Conservation (phyloP, 2,888 invertebrate genomes). For the Tenthredo mesomela region DNA sequence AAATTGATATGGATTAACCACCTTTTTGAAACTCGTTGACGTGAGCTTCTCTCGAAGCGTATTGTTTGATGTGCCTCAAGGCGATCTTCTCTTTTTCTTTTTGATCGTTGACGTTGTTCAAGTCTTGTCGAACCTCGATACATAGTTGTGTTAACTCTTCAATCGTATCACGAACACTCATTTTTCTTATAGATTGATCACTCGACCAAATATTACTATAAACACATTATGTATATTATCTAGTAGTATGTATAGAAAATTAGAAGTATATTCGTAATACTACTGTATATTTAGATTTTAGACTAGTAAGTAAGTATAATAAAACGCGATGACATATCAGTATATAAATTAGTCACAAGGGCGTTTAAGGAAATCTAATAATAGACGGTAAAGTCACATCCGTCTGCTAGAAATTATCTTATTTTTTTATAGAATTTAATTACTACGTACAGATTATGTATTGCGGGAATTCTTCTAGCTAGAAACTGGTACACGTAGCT, state of each 20-base stretch:
- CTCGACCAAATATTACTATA: not conserved
- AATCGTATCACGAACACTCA: constrained; percentile 69
- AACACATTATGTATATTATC: not conserved
- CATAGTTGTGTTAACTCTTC: constrained; percentile 78
- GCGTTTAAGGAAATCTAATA: too few species aligned
- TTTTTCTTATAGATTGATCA: constrained; percentile 61
- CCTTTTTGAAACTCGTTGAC: constrained; percentile 74
- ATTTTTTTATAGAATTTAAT: not conserved
- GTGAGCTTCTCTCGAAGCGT: constrained; percentile 60
- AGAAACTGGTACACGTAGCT: not conserved
- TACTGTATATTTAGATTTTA: too few species aligned
- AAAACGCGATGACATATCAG: constrained; percentile 4
- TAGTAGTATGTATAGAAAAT: too few species aligned
- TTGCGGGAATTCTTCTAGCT: not conserved
- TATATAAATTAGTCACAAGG: not conserved
- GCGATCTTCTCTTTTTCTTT: constrained; percentile 79
- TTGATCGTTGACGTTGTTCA: constrained; percentile 73
- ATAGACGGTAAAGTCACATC: not conserved
- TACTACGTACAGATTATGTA: not conserved
- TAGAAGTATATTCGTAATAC: too few species aligned
- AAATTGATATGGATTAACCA: not conserved
- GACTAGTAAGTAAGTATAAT: too few species aligned
- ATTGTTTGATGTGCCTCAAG: constrained; percentile 81
- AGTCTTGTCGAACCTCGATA: constrained; percentile 80
- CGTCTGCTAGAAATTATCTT: not conserved